Conservation (phyloP, 2,113 vertebrate genomes). For the Pluvianellus socialis region DNA sequence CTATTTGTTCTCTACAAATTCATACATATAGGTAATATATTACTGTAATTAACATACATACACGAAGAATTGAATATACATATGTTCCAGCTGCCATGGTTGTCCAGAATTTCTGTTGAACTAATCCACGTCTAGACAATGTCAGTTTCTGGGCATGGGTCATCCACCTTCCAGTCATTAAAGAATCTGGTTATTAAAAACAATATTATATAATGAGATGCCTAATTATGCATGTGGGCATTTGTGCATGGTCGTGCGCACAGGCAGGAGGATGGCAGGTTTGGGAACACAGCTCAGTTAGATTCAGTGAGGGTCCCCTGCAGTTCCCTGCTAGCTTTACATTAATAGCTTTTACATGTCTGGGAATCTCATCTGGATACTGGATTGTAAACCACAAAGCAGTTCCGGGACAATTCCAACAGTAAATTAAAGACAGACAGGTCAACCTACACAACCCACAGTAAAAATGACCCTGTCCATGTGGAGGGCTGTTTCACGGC, state of each 20-base stretch:
- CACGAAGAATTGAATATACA: not conserved
- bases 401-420: not conserved
- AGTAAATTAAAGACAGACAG: not conserved
- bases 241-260: not conserved
- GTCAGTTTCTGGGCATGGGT: not conserved
- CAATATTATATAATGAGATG: not conserved
- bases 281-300: not conserved
- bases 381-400: not conserved
- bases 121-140: not conserved
- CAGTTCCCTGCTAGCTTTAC: not conserved
- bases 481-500: not conserved
- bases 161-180: not conserved
- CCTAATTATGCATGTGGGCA: not conserved
- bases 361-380: not conserved
- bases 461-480: not conserved
- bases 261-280: not conserved
- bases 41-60: not conserved
- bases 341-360: not conserved
- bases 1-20: not conserved
- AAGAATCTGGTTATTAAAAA: not conserved
- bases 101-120: not conserved
- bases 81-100: not conserved
- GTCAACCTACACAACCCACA: not conserved
- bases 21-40: not conserved
- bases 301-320: not conserved